Percentiles rank a stretch among this genome's conserved stretches.
These are phyloP conservation scores for Tetramorium parvispinum DNA, from an alignment of 1,140 invertebrate species.

Conservation along the genomic window DNA sequence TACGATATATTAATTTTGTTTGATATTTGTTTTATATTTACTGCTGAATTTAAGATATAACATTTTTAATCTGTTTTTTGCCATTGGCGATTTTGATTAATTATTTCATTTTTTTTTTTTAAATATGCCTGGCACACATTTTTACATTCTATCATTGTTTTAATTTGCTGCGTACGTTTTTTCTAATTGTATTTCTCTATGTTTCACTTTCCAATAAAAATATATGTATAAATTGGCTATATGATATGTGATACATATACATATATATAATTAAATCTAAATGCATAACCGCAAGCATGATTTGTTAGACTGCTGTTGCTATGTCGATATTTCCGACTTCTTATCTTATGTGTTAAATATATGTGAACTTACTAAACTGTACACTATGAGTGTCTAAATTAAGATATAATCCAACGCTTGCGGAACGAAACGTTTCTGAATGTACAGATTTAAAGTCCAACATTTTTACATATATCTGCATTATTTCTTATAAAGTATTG, in stretches of 20 bases:
- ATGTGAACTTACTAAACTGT: constrained; percentile 46
- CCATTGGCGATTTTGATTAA: constrained; percentile 30
- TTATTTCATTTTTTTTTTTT: constrained; percentile 4
- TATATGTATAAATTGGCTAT: constrained; percentile 51
- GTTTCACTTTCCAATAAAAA: constrained; percentile 40
- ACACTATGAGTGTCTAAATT: constrained; percentile 27
- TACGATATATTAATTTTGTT: constrained; percentile 21
- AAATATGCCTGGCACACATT: constrained; percentile 26
- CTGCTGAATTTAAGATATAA: constrained; percentile 6
- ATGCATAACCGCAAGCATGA: constrained; percentile 55
- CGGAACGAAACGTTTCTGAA: constrained; percentile 7
- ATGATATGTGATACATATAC: background rate
- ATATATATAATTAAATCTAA: constrained; percentile 31
- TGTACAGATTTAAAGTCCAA: constrained; percentile 20
- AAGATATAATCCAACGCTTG: constrained; percentile 31
- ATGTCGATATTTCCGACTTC: constrained; percentile 49
- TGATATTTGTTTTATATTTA: background rate
- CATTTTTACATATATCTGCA: constrained; percentile 1
- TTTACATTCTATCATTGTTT: constrained; percentile 31
- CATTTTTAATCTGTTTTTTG: constrained; percentile 20
- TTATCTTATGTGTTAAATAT: constrained; percentile 53
- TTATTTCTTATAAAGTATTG: background rate
- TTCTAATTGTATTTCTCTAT: constrained; percentile 44
- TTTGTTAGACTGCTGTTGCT: constrained; percentile 52
- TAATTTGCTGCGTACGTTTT: constrained; percentile 46